A percentile compares a stretch with the other conserved stretches of the same genome.
Conservation (phyloP, 1,140 invertebrate genomes). For the Lepidostoma basale region DNA sequence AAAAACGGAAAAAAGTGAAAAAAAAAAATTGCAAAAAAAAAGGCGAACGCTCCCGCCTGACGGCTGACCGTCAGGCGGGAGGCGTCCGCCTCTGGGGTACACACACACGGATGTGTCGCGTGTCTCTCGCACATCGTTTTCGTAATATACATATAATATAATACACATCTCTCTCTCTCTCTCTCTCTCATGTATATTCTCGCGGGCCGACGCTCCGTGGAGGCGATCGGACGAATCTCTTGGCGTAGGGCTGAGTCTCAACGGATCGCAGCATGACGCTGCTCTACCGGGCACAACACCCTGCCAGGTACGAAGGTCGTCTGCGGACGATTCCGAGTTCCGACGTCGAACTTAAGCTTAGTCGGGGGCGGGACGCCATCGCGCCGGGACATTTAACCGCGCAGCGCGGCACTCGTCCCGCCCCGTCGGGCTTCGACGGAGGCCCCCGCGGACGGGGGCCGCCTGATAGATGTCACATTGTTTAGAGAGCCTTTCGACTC, state of each 20-base stretch:
- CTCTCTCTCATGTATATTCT: too few species aligned
- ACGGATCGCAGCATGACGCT: conserved; percentile 63
- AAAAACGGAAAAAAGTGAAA: too few species aligned
- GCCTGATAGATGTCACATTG: conserved; percentile 66
- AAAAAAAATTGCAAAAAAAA: too few species aligned
- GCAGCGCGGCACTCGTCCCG: conserved; percentile 57
- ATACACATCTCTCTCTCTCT: too few species aligned
- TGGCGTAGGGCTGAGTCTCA: conserved; percentile 62
- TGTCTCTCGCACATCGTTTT: too few species aligned
- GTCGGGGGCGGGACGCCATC: conserved; percentile 33
- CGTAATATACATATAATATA: too few species aligned
- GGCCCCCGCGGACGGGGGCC: conserved; percentile 77
- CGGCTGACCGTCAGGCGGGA: too few species aligned
- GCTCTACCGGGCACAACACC: conserved; percentile 68
- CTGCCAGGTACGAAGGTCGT: conserved; percentile 67
- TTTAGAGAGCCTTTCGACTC: conserved; percentile 63
- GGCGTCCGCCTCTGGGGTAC: too few species aligned
- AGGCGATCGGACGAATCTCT: conserved; percentile 56
- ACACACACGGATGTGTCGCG: too few species aligned
- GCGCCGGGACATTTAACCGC: conserved; percentile 36
- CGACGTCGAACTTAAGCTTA: conserved; percentile 61
- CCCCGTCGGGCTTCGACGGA: conserved; percentile 82
- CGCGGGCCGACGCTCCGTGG: conserved; percentile 17
- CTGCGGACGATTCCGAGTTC: conserved; percentile 67
- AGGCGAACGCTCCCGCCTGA: too few species aligned